phyloP scores from a whole-genome alignment of 2,113 vertebrate species.

The Ciconia maguari region DNA sequence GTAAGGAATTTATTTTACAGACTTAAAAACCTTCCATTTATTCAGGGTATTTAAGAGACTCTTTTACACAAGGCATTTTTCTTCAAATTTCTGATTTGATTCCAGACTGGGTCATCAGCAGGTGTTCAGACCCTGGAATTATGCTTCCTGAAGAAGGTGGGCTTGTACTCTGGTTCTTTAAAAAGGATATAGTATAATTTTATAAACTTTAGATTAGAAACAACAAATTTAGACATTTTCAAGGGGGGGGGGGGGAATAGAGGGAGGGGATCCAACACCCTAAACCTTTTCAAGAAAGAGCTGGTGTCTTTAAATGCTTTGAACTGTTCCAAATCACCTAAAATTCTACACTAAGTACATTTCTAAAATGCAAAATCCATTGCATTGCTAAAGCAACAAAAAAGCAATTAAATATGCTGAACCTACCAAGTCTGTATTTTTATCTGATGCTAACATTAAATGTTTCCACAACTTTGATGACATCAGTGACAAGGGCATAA shows the following conservation, averaged over 20 bases:
- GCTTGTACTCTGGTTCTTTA: neutral
- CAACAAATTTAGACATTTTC: neutral
- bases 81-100: neutral
- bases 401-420: neutral
- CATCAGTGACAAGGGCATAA: neutral
- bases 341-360: neutral
- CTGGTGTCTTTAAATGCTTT: neutral
- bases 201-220: neutral
- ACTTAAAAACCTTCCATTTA: neutral
- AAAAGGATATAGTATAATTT: neutral
- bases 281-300: neutral
- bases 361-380: neutral
- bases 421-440: neutral
- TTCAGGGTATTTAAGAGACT: neutral
- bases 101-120: neutral
- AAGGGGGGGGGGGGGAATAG: neutral
- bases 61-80: neutral
- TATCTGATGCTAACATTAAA: neutral
- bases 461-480: neutral
- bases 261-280: neutral
- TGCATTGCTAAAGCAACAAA: neutral
- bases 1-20: neutral
- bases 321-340: neutral
- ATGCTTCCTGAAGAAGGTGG: neutral
- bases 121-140: neutral